phyloP scores from a whole-genome alignment of 2,797 vertebrate genomes.

The Hoplostethus mediterraneus region DNA sequence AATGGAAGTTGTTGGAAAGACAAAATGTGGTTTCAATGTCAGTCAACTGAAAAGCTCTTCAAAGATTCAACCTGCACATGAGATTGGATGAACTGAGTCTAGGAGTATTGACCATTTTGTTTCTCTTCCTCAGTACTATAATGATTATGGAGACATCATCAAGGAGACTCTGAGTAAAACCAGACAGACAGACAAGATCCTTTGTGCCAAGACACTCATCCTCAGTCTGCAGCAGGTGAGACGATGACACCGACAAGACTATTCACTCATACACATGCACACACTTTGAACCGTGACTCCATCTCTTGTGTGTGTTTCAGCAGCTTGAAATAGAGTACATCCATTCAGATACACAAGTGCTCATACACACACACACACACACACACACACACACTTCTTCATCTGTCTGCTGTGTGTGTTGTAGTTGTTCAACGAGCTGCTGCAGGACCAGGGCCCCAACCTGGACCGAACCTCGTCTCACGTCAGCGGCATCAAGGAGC shows the following conservation, averaged over 20 bases:
- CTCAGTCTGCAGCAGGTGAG: constrained; percentile 99
- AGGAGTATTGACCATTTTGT: background rate
- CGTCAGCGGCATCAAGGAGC: constrained; percentile 97
- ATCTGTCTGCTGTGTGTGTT: constrained; percentile 26
- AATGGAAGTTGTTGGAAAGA: too few relatives aligned
- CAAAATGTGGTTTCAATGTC: background rate
- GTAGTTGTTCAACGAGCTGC: constrained; percentile 97
- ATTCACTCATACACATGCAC: background rate
- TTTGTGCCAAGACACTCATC: constrained; percentile 99
- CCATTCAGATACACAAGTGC: background rate
- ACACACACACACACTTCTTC: background rate
- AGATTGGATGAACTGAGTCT: background rate
- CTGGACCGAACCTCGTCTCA: constrained; percentile 97
- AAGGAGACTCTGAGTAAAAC: constrained; percentile 99
- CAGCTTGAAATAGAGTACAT: too few relatives aligned
- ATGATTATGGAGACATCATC: constrained; percentile 99
- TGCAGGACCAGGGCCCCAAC: constrained; percentile 97
- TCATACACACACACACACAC: background rate
- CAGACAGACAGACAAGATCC: constrained; percentile 98
- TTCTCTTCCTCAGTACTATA: constrained; percentile 90
- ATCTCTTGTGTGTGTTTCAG: background rate
- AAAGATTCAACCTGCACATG: background rate
- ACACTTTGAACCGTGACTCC: background rate
- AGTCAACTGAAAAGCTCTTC: background rate
- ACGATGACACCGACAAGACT: background rate